Conservation (phyloP, 2,888 invertebrate genomes). For the Caenorhabditis imperialis region DNA sequence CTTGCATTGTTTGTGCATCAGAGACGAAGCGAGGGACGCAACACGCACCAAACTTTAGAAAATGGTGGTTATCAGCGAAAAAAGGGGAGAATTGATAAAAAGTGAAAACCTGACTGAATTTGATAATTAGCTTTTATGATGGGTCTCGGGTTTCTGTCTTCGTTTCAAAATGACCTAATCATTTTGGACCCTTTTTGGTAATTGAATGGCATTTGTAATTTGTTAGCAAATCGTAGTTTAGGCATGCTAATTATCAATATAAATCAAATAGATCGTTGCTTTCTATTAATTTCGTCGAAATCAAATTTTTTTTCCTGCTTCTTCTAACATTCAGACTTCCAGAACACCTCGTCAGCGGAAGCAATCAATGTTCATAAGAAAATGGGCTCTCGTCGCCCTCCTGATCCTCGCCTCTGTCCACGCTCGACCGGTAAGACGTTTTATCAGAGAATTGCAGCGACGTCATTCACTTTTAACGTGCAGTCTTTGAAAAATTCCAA, state of each 20-base stretch:
- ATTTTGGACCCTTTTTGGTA: too few relatives aligned
- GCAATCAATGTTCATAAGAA: conserved; percentile 1
- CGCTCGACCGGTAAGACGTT: conserved; percentile 19
- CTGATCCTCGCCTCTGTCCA: conserved; percentile 13
- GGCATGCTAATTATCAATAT: too few relatives aligned
- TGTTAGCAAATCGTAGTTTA: too few relatives aligned
- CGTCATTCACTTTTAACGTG: conserved; percentile 14
- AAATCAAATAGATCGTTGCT: too few relatives aligned
- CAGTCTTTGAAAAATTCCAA: conserved; percentile 2
- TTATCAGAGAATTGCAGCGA: conserved; percentile 10
- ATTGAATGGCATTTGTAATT: too few relatives aligned
- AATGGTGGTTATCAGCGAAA: conserved; percentile 25
- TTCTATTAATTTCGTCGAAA: too few relatives aligned
- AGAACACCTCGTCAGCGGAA: too few relatives aligned
- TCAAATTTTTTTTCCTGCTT: too few relatives aligned
- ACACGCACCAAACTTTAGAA: conserved; percentile 28
- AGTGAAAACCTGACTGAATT: conserved; percentile 20
- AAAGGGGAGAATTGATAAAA: conserved; percentile 18
- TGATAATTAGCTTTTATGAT: conserved; percentile 23
- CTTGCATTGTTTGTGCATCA: conserved; percentile 27
- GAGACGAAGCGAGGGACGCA: conserved; percentile 1
- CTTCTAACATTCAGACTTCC: too few relatives aligned
- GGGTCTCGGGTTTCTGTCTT: not conserved
- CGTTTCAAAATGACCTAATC: not conserved
- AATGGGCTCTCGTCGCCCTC: conserved; percentile 37